Evolutionary conservation across 2,888 invertebrate species (phyloP), one percentile per base, ranked within the genome.

Genomic region (Icerya purchasi): DNA sequence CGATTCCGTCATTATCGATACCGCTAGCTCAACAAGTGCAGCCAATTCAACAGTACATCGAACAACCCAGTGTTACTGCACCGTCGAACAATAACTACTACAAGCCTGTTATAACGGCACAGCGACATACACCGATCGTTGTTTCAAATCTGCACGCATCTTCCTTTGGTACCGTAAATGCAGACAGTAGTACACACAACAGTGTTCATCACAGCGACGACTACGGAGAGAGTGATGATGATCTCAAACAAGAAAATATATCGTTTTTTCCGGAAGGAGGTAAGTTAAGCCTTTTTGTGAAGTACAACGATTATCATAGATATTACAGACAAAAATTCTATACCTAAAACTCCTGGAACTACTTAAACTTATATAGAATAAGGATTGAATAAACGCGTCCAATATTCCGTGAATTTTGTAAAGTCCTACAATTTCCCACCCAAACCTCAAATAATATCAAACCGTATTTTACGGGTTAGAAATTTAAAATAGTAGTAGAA

Each of bases 201-300:
- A 62, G 70, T 10, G 67, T 70, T 36, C 64, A 70, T 22, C 67
- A 68, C 55, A 86, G 83, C 70, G 88, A 89, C 68, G 84, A 84
- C 67, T 82, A 83, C 69, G 81, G 83, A 66, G 89, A 90, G 72
- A 89, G 88, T 68, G 92, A 91, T 70, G 92, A 92, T 71, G 92
- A 92, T 68, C 76, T 91, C 63, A 79, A 85, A 64, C 77, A 84
- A 64, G 90, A 89, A 70, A 87, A 89, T 70, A 89, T 90, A 66
- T 82, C 84, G 71, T 87, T 88, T 72, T 79, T 82, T 60, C 77
- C 79, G 52, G 89, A 89, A 68, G 78, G 79, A 74, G 81, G 81
- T 81, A 67, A 71, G 70, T 62, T 36, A 36, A n/a, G n/a, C 14
- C 22, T 20, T 36, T 52, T 54, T 58, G 5, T 21, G 3, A 8